These are phyloP conservation scores for Pelobates cultripes DNA, from an alignment of 2,797 vertebrate genomes.

Conservation along the genomic window DNA sequence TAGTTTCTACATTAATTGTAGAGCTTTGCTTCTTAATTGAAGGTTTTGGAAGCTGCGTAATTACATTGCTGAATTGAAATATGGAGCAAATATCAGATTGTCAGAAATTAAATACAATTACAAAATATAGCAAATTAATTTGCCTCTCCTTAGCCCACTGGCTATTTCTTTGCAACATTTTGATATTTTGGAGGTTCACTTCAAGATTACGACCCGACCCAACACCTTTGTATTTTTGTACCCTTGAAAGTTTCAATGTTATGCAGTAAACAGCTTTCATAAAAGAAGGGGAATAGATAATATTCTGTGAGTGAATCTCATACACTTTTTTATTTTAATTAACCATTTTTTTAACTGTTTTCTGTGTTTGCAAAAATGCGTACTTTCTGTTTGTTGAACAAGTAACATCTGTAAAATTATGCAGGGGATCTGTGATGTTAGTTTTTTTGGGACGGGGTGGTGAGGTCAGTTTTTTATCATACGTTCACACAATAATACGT, in stretches of 20 bases:
- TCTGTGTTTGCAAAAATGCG: no score
- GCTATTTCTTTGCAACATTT: not conserved
- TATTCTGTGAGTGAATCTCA: no score
- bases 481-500: no score
- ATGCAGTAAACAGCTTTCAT: no score
- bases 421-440: no score
- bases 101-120: constrained; percentile 35
- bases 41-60: constrained; percentile 35
- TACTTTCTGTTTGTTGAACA: no score
- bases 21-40: constrained; percentile 40
- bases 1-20: constrained; percentile 28
- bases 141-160: constrained; percentile 1
- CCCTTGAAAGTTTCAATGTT: not conserved
- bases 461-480: no score
- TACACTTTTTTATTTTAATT: no score
- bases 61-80: constrained; percentile 15
- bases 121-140: not conserved
- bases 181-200: not conserved
- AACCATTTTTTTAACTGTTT: no score
- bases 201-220: not conserved
- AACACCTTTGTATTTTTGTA: not conserved
- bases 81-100: constrained; percentile 29
- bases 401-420: no score
- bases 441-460: no score
- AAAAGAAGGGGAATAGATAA: no score